Percentiles rank a stretch among this genome's conserved stretches.
phyloP scores from a whole-genome alignment of 2,113 vertebrate species.

The Climacteris rufus region DNA sequence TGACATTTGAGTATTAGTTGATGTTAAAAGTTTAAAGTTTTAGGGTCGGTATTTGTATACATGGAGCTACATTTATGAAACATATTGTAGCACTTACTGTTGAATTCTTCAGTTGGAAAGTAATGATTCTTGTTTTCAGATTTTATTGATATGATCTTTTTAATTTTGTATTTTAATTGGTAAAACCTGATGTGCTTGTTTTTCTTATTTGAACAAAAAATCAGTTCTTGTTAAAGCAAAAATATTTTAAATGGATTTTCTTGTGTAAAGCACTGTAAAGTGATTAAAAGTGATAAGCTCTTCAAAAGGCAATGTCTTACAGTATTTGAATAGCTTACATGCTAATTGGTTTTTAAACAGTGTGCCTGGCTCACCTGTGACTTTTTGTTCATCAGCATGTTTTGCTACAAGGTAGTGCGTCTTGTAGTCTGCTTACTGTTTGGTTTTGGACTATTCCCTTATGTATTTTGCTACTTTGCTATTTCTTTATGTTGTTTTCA shows the following conservation, averaged over 20 bases:
- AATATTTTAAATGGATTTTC: conserved; percentile 60
- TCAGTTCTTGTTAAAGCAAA: conserved; percentile 25
- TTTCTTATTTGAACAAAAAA: conserved; percentile 7
- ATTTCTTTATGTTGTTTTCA: not conserved
- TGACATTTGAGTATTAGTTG: not conserved
- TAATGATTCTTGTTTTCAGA: not conserved
- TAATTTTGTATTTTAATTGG: not conserved
- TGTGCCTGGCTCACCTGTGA: conserved; percentile 54
- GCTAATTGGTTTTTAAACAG: conserved; percentile 60
- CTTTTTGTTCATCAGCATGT: conserved; percentile 60
- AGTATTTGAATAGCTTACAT: conserved; percentile 60
- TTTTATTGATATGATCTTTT: not conserved
- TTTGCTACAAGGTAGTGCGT: conserved; percentile 71
- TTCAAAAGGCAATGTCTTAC: conserved; percentile 61
- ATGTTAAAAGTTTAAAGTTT: not conserved
- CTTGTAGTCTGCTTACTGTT: not conserved
- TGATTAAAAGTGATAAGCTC: conserved; percentile 68
- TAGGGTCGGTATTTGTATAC: not conserved
- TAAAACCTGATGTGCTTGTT: not conserved
- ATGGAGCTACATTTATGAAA: not conserved
- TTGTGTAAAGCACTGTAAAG: conserved; percentile 49
- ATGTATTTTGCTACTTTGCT: not conserved
- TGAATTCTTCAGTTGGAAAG: not conserved
- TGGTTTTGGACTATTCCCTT: not conserved
- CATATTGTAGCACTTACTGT: not conserved